Percentiles rank a stretch among this genome's conserved stretches.
Evolutionary conservation across 1,140 invertebrate genomes (phyloP).

Genomic region (Mycetomoellerius zeteki): DNA sequence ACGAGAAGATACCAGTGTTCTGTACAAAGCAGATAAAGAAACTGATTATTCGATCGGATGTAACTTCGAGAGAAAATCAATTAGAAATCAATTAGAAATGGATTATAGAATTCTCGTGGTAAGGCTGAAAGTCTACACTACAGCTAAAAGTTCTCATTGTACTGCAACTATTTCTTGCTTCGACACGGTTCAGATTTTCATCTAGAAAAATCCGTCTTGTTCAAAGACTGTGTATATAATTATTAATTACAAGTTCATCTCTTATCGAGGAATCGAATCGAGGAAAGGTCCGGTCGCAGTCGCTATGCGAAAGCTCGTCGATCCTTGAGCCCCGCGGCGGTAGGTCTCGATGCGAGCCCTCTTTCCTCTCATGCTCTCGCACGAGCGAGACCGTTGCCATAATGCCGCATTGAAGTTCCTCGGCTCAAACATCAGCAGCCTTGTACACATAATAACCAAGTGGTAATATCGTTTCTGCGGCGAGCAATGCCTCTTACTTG

Average conservation of each 20-base stretch:
- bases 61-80: no score
- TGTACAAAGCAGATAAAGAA: no score
- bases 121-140: not conserved
- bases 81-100: not conserved
- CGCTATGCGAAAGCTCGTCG: slow-evolving; percentile 22
- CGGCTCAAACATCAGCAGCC: slow-evolving; percentile 55
- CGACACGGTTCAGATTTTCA: not conserved
- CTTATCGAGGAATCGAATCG: slow-evolving; percentile 8
- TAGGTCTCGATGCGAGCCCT: slow-evolving; percentile 47
- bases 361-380: slow-evolving; percentile 43
- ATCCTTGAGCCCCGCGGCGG: slow-evolving; percentile 59
- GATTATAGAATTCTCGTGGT: not conserved
- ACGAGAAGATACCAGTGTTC: no score
- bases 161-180: not conserved
- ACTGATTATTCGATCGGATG: no score
- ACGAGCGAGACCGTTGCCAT: slow-evolving; percentile 38
- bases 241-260: not conserved
- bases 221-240: not conserved
- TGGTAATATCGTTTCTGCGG: slow-evolving; percentile 57
- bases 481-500: slow-evolving; percentile 54
- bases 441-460: slow-evolving; percentile 63
- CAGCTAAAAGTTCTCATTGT: not conserved
- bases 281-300: not conserved
- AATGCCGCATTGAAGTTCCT: slow-evolving; percentile 19
- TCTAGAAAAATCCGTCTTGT: not conserved